A percentile compares a stretch with the other conserved stretches of the same genome.
These are phyloP conservation scores for Hemibagrus wyckioides DNA, from an alignment of 2,113 vertebrate species.

Conservation along the genomic window DNA sequence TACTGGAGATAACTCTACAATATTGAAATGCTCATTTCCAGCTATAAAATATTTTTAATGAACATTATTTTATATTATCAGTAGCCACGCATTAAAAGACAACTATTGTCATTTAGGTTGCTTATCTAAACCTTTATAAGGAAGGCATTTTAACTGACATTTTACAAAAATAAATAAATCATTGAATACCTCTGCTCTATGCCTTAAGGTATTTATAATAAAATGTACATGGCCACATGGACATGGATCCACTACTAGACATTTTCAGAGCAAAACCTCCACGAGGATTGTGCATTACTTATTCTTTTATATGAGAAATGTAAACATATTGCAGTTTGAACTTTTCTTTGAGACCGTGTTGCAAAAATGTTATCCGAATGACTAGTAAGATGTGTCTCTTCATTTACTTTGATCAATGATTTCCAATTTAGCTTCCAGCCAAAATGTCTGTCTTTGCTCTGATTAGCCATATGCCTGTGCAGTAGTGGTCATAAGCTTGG, in stretches of 20 bases:
- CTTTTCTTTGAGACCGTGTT: background rate
- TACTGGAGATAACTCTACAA: background rate
- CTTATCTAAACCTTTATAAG: background rate
- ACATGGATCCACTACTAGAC: background rate
- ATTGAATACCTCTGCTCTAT: background rate
- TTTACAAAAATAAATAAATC: background rate
- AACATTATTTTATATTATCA: background rate
- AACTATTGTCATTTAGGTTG: background rate
- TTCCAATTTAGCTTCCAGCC: background rate
- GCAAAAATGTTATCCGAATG: background rate
- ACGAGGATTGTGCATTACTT: background rate
- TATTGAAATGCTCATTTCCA: background rate
- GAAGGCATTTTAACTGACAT: background rate
- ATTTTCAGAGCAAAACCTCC: background rate
- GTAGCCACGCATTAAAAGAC: background rate
- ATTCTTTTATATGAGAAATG: background rate
- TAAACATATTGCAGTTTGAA: background rate
- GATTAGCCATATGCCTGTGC: constrained; percentile 2
- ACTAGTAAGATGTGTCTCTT: background rate
- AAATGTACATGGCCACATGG: background rate
- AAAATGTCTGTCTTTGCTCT: background rate
- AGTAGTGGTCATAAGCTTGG: background rate
- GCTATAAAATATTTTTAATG: too few species aligned
- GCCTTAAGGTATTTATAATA: background rate
- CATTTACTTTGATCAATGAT: constrained; percentile 5